Base-by-base conservation (phyloP, 2,888 invertebrate genomes). In the Drosophila peninsularis region DNA sequence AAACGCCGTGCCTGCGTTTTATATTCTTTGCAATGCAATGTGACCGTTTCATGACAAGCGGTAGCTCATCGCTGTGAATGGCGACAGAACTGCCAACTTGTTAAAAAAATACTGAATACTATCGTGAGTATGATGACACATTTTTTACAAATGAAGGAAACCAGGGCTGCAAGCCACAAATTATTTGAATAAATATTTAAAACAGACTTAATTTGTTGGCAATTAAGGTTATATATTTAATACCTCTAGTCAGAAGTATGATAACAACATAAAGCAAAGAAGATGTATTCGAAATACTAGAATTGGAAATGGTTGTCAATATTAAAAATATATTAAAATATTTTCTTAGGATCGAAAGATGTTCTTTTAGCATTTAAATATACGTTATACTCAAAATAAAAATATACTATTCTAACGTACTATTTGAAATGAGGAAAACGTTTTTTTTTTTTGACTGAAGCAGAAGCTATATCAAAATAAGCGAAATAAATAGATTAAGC, bases 1-100 rank as follows among this genome's bases (percentile, higher is more conserved):
- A 58, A 76, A 76, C 76, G 76, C 79, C 62, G 69, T 76, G 75
- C 69, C 42, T 69, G 65, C 60, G 75, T 79, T 78, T 62, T 74
- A 55, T 50, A 36, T 61, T 54, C 55, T 64, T 52, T 11, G 47
- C 52, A 30, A 13, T 53, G 75, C 75, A 75, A 45, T 78, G 79
- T 78, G 79, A 58, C 74, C 78, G 44, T 54, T 49, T 14, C 19
- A 17, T 5, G 36, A 9, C 2, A 2, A 19, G 10, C 3, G 52
- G 11, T n/a, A 3, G 14, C n/a, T 4, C 1, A n/a, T 6, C 32
- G 37, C 17, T 32, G 62, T 73, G 66, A 72, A 54, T 62, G 56
- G 4, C 37, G 1, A 1, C n/a, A 0, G 30, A 19, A 32, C 47
- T 74, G 67, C 62, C 57, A 74, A 45, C 53, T 36, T 61, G 47